Conservation (phyloP, 2,888 invertebrate species). For the Bhutanitis thaidina region DNA sequence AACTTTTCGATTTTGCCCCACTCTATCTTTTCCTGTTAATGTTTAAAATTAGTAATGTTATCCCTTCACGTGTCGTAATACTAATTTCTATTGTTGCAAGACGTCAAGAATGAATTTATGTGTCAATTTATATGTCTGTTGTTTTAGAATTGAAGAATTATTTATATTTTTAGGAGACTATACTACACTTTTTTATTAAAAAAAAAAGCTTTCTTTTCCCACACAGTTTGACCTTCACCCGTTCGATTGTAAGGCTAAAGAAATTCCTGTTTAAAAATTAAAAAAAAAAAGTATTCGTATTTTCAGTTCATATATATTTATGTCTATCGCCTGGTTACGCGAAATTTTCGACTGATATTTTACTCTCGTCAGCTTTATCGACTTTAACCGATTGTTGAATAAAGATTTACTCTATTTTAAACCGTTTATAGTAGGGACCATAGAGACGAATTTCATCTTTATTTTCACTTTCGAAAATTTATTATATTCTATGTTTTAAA, state of each 20-base stretch:
- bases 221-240: background rate
- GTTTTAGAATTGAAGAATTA: too few relatives aligned
- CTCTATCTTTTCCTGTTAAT: too few relatives aligned
- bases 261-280: background rate
- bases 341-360: conserved; percentile 46
- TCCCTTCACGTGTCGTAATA: too few relatives aligned
- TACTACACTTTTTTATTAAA: background rate
- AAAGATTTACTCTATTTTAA: conserved; percentile 47
- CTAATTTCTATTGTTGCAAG: too few relatives aligned
- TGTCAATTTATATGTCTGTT: too few relatives aligned
- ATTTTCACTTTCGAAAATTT: conserved; percentile 38
- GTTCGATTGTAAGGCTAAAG: background rate
- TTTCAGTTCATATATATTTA: conserved; percentile 32
- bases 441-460: conserved; percentile 53
- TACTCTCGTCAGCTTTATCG: conserved; percentile 38
- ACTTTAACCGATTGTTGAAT: conserved; percentile 40
- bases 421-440: conserved; percentile 69
- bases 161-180: too few relatives aligned
- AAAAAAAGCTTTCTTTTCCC: background rate
- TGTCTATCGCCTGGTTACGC: conserved; percentile 30
- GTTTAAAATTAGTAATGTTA: too few relatives aligned
- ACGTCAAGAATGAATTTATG: too few relatives aligned
- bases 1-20: too few relatives aligned
- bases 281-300: conserved; percentile 11
- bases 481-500: background rate